Evolutionary conservation across 2,797 vertebrate species (phyloP), one percentile per base, ranked within the genome.

Genomic region (Hippoglossus hippoglossus): DNA sequence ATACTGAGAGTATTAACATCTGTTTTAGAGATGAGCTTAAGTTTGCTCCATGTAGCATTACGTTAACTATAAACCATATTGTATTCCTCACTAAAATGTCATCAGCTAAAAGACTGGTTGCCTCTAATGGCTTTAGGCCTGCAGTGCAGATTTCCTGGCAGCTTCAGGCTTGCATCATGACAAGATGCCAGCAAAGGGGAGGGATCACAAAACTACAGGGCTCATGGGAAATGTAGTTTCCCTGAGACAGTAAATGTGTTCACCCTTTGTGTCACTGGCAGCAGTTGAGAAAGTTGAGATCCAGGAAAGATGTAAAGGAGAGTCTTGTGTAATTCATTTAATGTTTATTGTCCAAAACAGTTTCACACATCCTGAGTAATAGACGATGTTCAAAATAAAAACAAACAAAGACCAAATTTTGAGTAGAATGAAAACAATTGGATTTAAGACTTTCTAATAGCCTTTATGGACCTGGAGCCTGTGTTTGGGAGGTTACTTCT

Each of bases 141-240:
- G 47, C 54, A 85, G 4, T 72, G 75, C 57, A 78, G 55, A 39
- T 39, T 13, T 39, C 36, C 10, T 39, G 16, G 47, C 47, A 51
- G 1, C 5, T 31, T 13, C 34, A 21, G 41, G 8, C 25, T 46
- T 24, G 53, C 44, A 15, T 36, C 5, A 36, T 36, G 58, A 47
- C 18, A 8, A 1, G 31, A 58, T 15, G 1, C 46, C 44, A 41
- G 53, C 51, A 41, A 52, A 52, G 26, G 39, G 47, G 39, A 21
- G 59, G 62, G 44, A 7, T 7, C 39, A 16, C 46, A 60, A 71
- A 63, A 49, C 15, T 18, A 7, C 10, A 34, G 65, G 55, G 18
- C 13, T 71, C 59, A 28, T 86, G 77, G 78, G 73, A 79, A 77
- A 72, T 80, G 71, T 67, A 21, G 44, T 76, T 50, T 67, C 28